Conservation (phyloP, 2,888 invertebrate genomes). For the Antheraea assamensis region DNA sequence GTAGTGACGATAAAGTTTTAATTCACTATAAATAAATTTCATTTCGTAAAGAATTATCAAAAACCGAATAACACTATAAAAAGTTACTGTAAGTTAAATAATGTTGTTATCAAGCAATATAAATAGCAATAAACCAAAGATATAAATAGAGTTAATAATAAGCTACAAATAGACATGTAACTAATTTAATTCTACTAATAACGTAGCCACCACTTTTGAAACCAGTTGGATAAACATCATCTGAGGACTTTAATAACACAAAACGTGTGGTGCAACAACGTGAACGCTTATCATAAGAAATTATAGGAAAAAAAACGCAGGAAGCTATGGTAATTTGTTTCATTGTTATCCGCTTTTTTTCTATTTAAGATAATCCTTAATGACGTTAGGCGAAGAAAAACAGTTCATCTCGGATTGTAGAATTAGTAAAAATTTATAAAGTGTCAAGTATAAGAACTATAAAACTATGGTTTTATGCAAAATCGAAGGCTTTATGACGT, state of each 20-base stretch:
- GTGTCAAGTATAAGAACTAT: not conserved
- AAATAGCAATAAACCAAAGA: too few relatives aligned
- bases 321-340: not conserved
- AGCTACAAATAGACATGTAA: not conserved
- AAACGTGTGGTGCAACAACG: constrained; percentile 46
- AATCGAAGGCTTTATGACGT: not conserved
- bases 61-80: too few relatives aligned
- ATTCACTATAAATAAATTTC: too few relatives aligned
- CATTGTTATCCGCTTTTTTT: not conserved
- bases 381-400: not conserved
- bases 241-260: not conserved
- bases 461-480: not conserved
- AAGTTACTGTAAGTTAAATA: too few relatives aligned
- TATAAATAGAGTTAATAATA: not conserved
- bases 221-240: not conserved
- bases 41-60: too few relatives aligned
- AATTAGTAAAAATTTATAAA: not conserved
- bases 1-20: too few relatives aligned
- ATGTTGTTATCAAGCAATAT: not conserved
- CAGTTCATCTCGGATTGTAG: not conserved
- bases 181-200: not conserved
- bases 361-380: not conserved
- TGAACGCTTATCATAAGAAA: constrained; percentile 38
- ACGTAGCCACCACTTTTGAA: not conserved
- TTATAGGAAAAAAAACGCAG: not conserved